Evolutionary conservation across 2,113 vertebrate species (phyloP), one percentile per base, ranked within the genome.

Genomic region (Rhodinocichla rosea): DNA sequence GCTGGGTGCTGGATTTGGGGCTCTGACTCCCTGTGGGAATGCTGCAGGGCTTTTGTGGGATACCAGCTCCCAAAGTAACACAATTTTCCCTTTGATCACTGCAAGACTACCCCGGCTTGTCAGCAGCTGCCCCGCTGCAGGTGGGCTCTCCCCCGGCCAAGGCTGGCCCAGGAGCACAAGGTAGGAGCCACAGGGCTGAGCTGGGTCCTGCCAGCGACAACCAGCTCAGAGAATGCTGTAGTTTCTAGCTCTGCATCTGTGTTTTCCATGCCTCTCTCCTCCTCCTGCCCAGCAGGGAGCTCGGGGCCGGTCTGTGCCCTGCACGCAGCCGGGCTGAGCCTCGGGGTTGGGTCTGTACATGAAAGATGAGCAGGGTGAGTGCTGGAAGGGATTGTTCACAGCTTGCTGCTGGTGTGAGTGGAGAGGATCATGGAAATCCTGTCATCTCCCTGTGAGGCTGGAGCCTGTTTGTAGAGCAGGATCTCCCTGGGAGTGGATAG

Each of bases 131-230:
- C 92, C 93, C 94, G 0, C 93, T 97, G 63, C 95, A 98, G 59
- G 96, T 87, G 86, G 88, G 92, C 69, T 83, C 90, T 79, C 71
- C 90, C 40, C 30, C 4, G 6, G 42, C 89, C 93, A 83, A 83
- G 79, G 81, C 42, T 75, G 71, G 89, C 21, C 81, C 94, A 32
- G 90, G 87, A 47, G 86, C 92, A 81, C 94, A 97, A 98, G 98
- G 98, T 98, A 98, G 86, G 97, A 86, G 79, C 56, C 30, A 4
- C 2, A 1, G 9, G 57, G 22, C n/a, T 19, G 77, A 67, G 89
- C 44, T 49, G 75, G 69, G 13, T 37, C 65, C 89, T 45, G 26
- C 55, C 78, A 40, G 52, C 1, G 0, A 47, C 33, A 35, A 8
- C 27, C 67, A 53, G 65, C 81, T 77, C 40, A 0, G 27, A 18